Conservation (phyloP, 2,797 vertebrate species). For the Sandelia bainsii region DNA sequence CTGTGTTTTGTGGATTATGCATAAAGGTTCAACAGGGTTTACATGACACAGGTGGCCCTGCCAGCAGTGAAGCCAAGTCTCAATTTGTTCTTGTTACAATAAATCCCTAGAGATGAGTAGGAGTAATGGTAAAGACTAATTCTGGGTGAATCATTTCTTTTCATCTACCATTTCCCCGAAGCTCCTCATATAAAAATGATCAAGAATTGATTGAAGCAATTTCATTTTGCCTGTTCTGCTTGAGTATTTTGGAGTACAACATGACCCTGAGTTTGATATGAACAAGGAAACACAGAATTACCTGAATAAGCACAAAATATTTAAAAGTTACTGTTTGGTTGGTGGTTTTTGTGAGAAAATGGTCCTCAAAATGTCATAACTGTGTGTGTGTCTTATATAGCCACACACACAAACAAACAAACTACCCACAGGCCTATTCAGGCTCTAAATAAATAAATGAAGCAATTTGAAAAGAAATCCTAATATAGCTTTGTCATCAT, state of each 20-base stretch:
- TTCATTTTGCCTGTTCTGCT: slow-evolving; percentile 32
- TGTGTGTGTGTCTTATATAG: not conserved
- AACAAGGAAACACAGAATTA: slow-evolving; percentile 26
- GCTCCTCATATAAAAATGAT: slow-evolving; percentile 40
- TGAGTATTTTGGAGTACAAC: slow-evolving; percentile 27
- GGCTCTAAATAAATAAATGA: slow-evolving; percentile 60
- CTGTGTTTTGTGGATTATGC: slow-evolving; percentile 56
- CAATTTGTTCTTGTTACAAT: slow-evolving; percentile 38
- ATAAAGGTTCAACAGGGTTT: slow-evolving; percentile 52
- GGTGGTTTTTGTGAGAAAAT: slow-evolving; percentile 25
- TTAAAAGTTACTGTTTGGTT: slow-evolving; percentile 22
- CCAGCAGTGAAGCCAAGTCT: slow-evolving; percentile 26
- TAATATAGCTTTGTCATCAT: slow-evolving; percentile 65
- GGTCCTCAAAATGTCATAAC: slow-evolving; percentile 49
- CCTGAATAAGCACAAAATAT: slow-evolving; percentile 44
- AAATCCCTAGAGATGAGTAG: slow-evolving; percentile 41
- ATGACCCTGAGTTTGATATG: slow-evolving; percentile 22
- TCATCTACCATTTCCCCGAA: slow-evolving; percentile 9
- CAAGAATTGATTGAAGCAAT: slow-evolving; percentile 41
- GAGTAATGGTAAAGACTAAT: slow-evolving; percentile 38
- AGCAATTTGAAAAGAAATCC: slow-evolving; percentile 59
- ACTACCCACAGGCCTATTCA: slow-evolving; percentile 28
- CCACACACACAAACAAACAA: not conserved
- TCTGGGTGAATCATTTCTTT: slow-evolving; percentile 17
- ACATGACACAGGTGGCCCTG: slow-evolving; percentile 25